phyloP scores from a whole-genome alignment of 1,140 invertebrate species.

The Tribolium castaneum region DNA sequence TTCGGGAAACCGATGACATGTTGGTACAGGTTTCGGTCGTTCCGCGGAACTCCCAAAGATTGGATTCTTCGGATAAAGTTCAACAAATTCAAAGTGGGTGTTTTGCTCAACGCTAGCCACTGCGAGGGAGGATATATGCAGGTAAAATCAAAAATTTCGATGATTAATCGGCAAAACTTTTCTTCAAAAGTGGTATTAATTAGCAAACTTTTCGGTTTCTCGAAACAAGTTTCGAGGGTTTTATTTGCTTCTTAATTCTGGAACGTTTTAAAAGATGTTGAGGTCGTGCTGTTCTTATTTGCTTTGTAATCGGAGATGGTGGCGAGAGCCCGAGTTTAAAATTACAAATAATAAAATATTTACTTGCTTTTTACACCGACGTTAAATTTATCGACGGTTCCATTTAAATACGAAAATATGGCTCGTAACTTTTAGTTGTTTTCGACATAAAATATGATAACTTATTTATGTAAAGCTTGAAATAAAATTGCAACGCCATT shows the following conservation, averaged over 20 bases:
- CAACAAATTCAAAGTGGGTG: constrained; percentile 92
- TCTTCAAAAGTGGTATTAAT: background rate
- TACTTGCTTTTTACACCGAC: background rate
- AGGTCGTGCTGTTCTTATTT: background rate
- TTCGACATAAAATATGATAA: constrained; percentile 23
- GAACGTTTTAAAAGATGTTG: background rate
- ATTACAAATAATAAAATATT: background rate
- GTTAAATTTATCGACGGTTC: constrained; percentile 14
- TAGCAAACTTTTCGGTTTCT: constrained; percentile 6
- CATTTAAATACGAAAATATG: constrained; percentile 22
- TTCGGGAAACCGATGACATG: constrained; percentile 86
- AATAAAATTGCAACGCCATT: background rate
- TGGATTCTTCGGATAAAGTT: constrained; percentile 90
- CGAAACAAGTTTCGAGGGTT: too few relatives aligned
- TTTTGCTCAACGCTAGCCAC: constrained; percentile 84
- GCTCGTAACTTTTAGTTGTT: constrained; percentile 15
- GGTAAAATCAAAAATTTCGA: constrained; percentile 66
- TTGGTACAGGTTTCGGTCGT: constrained; percentile 87
- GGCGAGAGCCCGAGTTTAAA: background rate
- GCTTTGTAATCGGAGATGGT: background rate
- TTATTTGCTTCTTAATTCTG: constrained; percentile 16
- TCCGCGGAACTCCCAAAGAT: constrained; percentile 84
- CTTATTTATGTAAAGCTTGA: background rate
- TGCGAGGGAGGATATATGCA: constrained; percentile 89
- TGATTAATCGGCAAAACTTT: background rate